These are phyloP conservation scores for Cettia cetti DNA, from an alignment of 2,113 vertebrate species.

Conservation along the genomic window DNA sequence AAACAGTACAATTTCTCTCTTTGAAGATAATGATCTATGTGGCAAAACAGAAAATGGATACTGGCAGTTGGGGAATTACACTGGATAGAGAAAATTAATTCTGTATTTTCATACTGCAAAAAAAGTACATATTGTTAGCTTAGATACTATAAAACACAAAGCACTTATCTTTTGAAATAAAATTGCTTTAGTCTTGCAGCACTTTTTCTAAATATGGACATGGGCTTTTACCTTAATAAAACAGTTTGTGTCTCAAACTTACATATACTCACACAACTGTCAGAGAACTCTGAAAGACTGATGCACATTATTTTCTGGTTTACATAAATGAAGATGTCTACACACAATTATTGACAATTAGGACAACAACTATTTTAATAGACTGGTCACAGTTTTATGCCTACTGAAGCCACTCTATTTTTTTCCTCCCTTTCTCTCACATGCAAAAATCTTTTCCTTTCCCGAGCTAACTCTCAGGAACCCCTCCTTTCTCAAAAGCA, in stretches of 20 bases:
- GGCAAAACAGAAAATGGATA: not conserved
- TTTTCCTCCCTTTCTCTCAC: not conserved
- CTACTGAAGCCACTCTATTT: not conserved
- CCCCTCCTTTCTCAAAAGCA: not conserved
- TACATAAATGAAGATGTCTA: not conserved
- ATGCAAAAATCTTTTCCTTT: not conserved
- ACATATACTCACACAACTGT: not conserved
- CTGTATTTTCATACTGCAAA: not conserved
- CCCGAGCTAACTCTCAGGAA: not conserved
- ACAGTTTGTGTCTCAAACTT: not conserved
- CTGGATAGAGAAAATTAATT: not conserved
- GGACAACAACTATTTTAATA: not conserved
- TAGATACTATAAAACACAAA: not conserved
- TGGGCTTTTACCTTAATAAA: not conserved
- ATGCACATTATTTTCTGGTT: not conserved
- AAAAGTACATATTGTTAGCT: not conserved
- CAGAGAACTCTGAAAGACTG: not conserved
- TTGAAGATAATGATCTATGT: not conserved
- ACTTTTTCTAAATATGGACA: not conserved
- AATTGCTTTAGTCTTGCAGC: not conserved
- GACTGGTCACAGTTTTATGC: not conserved
- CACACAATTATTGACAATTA: not conserved
- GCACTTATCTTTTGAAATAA: not conserved
- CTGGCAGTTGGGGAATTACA: not conserved
- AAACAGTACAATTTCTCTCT: not conserved